Base-by-base conservation (phyloP, 92 coral and sea anemone species). In the Zoanthus solanderi region DNA sequence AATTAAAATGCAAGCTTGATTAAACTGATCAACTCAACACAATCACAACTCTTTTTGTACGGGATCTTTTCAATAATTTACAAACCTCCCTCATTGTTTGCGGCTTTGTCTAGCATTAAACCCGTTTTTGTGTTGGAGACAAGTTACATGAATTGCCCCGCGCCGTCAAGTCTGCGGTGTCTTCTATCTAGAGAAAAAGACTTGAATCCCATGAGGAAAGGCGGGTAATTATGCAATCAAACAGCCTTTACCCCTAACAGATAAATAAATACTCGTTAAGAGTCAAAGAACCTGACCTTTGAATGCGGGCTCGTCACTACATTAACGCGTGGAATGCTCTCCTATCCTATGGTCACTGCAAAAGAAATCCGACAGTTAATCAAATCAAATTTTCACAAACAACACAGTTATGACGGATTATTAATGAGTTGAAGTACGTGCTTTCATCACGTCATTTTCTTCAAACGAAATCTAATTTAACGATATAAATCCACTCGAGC, bases 1-100 rank as follows among this genome's bases (percentile, higher is more conserved):
- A 81, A 81, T 81, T 81, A 81, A 81, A 75, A 81, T 81, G 76
- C 85, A 81, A 66, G 85, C 47, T 81, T 67, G 85, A 81, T 81
- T 81, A 81, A 81, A 81, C 56, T 81, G 75, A 81, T 81, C 85
- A 50, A 81, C 75, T 66, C 45, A 63, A 11, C 74, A 81, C 85
- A 81, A 67, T 81, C 3, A 54, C 45, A 4, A 30, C 75, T 28
- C 84, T 48, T 81, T 81, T 81, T 81, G 85, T 81, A 8, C 18
- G 28, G 75, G 85, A 81, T 46, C 85, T 46, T 77, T 81, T 81
- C 85, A 81, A 81, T 67, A 81, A 81, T 67, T 66, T 81, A 81
- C 61, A 63, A 67, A 65, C 76, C 75, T 66, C 85, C 85, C 75
- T 17, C 58, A 18, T 81, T 81, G 61, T 81, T 63, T 56, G 29